A percentile compares a stretch with the other conserved stretches of the same genome.
phyloP scores from a whole-genome alignment of 2,888 invertebrate genomes.

The Aleiodes leptofemur region DNA sequence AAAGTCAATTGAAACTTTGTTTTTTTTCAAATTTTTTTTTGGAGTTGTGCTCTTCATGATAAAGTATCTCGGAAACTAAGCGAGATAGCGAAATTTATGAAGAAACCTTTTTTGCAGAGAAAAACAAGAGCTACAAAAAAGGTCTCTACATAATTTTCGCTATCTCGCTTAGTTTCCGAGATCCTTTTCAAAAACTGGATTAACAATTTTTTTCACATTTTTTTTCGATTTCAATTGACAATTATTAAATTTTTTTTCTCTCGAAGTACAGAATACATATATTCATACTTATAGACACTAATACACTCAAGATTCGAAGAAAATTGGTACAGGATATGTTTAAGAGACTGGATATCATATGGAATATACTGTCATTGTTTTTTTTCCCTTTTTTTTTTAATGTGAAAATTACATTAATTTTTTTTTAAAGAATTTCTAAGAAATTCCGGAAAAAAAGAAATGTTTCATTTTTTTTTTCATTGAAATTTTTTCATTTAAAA shows the following conservation, averaged over 20 bases:
- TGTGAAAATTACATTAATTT: slow-evolving; percentile 10
- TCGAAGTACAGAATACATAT: slow-evolving; percentile 24
- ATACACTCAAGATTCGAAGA: slow-evolving; percentile 19
- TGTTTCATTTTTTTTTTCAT: slow-evolving; percentile 7
- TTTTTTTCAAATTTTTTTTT: too few species aligned
- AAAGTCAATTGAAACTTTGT: slow-evolving; percentile 25
- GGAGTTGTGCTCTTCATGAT: too few species aligned
- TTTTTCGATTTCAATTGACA: background rate
- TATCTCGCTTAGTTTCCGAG: too few species aligned
- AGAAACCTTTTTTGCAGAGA: too few species aligned
- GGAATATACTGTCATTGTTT: slow-evolving; percentile 13
- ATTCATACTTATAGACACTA: slow-evolving; percentile 33
- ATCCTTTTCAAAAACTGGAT: background rate
- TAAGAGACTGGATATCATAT: slow-evolving; percentile 28
- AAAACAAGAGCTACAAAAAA: too few species aligned
- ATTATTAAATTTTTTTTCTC: background rate
- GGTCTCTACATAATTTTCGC: too few species aligned
- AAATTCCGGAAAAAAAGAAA: background rate
- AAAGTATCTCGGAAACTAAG: too few species aligned
- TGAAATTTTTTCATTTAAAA: slow-evolving; percentile 12
- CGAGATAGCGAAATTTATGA: too few species aligned
- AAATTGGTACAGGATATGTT: slow-evolving; percentile 36
- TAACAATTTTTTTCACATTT: background rate
- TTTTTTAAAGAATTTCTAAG: background rate
- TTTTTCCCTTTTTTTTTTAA: slow-evolving; percentile 22